A percentile compares a stretch with the other conserved stretches of the same genome.
phyloP scores from a whole-genome alignment of 2,888 invertebrate genomes.

The Ichneumoninae sp. region DNA sequence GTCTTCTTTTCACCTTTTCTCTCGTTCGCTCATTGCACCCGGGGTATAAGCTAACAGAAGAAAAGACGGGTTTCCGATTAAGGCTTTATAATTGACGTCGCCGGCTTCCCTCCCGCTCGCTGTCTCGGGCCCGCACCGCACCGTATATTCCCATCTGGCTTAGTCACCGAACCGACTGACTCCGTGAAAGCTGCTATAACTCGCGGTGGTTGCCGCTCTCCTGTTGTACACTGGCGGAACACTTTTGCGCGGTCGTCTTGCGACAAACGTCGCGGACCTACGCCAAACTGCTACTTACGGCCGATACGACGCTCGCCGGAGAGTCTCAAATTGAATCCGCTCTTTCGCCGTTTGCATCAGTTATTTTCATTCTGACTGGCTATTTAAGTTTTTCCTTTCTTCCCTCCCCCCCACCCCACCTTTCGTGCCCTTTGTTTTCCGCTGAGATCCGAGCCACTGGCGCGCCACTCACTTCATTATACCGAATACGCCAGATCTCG shows the following conservation, averaged over 20 bases:
- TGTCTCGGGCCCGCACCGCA: conserved; percentile 35
- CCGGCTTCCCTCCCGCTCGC: conserved; percentile 72
- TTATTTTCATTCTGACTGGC: neutral
- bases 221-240: conserved; percentile 61
- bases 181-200: conserved; percentile 59
- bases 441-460: neutral
- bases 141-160: conserved; percentile 72
- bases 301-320: neutral
- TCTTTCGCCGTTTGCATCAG: neutral
- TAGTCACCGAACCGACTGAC: conserved; percentile 79
- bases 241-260: conserved; percentile 62
- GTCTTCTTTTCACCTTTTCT: conserved; percentile 51
- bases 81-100: conserved; percentile 83
- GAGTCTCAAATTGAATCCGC: neutral
- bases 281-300: conserved; percentile 25
- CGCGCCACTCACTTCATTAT: neutral
- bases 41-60: conserved; percentile 80
- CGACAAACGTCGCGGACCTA: conserved; percentile 36
- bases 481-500: neutral
- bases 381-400: neutral
- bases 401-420: no score
- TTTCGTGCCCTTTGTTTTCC: neutral
- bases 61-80: conserved; percentile 84
- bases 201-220: conserved; percentile 48
- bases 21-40: conserved; percentile 53